Conservation (phyloP, 1,140 invertebrate species). For the Rhizoglyphus robini region DNA sequence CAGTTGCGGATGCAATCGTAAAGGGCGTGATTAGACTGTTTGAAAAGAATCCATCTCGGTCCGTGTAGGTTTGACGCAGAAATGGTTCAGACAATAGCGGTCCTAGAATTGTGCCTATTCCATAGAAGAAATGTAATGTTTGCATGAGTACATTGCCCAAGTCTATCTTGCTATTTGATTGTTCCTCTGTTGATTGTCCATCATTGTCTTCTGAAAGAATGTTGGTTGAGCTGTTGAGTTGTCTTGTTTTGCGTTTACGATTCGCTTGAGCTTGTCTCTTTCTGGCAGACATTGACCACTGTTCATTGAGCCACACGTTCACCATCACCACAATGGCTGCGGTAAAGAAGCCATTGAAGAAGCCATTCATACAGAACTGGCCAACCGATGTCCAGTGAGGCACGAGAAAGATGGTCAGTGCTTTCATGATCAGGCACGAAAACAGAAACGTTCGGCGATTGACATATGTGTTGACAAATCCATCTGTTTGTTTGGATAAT, state of each 20-base stretch:
- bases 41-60: neutral
- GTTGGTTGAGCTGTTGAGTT: too few species aligned
- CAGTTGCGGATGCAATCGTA: neutral
- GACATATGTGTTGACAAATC: constrained; percentile 6
- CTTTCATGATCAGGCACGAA: neutral
- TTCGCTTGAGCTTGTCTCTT: too few species aligned
- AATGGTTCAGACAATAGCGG: constrained; percentile 15
- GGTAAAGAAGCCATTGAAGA: constrained; percentile 18
- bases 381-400: too few species aligned
- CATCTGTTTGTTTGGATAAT: neutral
- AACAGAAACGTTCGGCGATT: neutral
- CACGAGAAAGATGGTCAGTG: too few species aligned
- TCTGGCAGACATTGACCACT: constrained; percentile 11
- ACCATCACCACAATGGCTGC: constrained; percentile 7
- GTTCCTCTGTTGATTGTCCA: too few species aligned
- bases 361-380: too few species aligned
- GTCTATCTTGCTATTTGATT: too few species aligned
- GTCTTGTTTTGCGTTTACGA: too few species aligned
- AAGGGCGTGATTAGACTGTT: constrained; percentile 9
- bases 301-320: too few species aligned
- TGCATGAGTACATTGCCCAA: too few species aligned
- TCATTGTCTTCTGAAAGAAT: too few species aligned
- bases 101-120: constrained; percentile 7
- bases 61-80: neutral
- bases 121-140: constrained; percentile 16